Percentiles rank a stretch among this genome's conserved stretches.
Evolutionary conservation across 35 echinoderm and acorn worm genomes (phyloP).

Genomic region (Strongylocentrotus purpuratus): DNA sequence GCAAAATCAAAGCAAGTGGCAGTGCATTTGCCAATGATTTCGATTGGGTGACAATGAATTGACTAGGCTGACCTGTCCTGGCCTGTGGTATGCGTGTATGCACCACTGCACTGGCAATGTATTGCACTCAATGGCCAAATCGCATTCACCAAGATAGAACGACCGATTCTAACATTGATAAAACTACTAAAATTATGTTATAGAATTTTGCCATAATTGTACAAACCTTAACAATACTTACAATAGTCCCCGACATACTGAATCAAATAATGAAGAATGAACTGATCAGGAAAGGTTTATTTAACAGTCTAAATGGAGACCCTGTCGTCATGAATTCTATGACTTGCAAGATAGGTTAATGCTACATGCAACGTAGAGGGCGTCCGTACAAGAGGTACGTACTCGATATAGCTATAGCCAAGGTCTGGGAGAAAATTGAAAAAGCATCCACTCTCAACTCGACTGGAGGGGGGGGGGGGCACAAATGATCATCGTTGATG

Average conservation of each 20-base stretch:
- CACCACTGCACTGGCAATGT: no score
- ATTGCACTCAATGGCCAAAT: no score
- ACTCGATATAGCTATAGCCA: not conserved
- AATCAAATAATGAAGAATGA: not conserved
- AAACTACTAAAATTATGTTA: not conserved
- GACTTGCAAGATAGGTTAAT: not conserved
- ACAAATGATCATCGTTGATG: no score
- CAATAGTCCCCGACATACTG: not conserved
- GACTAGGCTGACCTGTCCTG: no score
- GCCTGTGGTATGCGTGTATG: no score
- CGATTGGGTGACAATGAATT: no score
- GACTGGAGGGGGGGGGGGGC: no score
- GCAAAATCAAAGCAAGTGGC: no score
- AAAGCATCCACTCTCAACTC: no score
- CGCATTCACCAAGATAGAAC: no score
- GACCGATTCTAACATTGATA: not conserved
- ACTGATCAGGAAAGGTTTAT: not conserved
- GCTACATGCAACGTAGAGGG: not conserved
- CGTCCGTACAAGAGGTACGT: not conserved
- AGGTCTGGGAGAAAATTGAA: no score
- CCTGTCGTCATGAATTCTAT: not conserved
- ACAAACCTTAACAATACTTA: not conserved
- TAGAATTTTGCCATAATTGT: not conserved
- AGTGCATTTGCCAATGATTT: no score
- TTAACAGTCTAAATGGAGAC: not conserved